Conservation (phyloP, 2,797 vertebrate genomes). For the Prionace glauca region DNA sequence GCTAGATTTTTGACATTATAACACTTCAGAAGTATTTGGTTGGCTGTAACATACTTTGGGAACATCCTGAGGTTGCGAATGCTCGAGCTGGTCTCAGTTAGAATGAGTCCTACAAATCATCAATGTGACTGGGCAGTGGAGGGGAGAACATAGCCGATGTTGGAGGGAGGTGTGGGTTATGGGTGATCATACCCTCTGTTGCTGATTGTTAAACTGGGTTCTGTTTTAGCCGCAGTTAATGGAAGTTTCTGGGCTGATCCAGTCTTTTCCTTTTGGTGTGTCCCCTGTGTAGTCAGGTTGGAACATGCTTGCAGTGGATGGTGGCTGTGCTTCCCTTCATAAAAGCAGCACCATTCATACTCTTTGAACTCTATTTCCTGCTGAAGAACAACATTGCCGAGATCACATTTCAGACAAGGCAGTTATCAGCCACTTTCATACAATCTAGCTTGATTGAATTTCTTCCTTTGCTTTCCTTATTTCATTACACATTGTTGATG, state of each 20-base stretch:
- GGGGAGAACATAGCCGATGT: not conserved
- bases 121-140: not conserved
- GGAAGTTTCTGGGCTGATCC: too few species aligned
- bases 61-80: not conserved
- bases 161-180: not conserved
- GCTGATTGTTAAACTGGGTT: not conserved
- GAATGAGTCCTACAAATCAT: not conserved
- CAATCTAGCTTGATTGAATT: conserved; percentile 7
- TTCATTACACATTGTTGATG: conserved; percentile 3
- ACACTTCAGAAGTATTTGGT: not conserved
- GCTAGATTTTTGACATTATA: not conserved
- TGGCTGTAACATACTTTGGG: not conserved
- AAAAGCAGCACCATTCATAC: not conserved
- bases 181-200: not conserved
- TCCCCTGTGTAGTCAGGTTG: not conserved
- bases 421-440: not conserved
- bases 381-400: not conserved
- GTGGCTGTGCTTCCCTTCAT: not conserved
- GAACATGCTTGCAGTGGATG: not conserved
- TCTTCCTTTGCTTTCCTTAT: not conserved
- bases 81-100: not conserved
- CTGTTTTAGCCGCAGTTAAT: not conserved
- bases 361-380: not conserved
- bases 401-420: not conserved
- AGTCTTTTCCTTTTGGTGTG: not conserved